A percentile compares a stretch with the other conserved stretches of the same genome.
Conservation (phyloP, 2,797 vertebrate genomes). For the Craterocephalus amniculus region DNA sequence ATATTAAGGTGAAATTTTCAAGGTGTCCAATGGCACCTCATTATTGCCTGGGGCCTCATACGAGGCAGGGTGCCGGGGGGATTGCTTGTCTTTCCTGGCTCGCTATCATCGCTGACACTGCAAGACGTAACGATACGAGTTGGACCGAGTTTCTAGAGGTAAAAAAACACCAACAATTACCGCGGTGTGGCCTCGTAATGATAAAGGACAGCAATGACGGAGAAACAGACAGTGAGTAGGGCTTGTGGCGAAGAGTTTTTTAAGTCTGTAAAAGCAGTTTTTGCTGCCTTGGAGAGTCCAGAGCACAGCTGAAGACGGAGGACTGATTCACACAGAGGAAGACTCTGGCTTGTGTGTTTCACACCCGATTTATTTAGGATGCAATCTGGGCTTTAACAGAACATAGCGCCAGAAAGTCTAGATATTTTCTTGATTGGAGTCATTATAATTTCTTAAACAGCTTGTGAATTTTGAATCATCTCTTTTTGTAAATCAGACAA, state of each 20-base stretch:
- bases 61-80: neutral
- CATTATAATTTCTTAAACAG: neutral
- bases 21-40: constrained; percentile 7
- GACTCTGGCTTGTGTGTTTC: neutral
- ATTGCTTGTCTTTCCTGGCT: neutral
- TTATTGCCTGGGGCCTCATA: neutral
- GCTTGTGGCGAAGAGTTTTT: neutral
- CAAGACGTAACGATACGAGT: constrained; percentile 13
- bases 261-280: neutral
- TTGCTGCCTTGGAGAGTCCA: neutral
- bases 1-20: constrained; percentile 21
- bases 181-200: neutral
- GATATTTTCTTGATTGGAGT: neutral
- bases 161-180: constrained; percentile 19
- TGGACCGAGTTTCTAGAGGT: neutral
- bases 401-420: neutral
- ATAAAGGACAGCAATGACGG: neutral
- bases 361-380: neutral
- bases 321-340: neutral
- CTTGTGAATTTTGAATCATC: too few relatives aligned
- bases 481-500: too few relatives aligned
- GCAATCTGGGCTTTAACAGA: neutral
- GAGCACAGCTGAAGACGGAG: neutral
- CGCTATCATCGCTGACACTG: constrained; percentile 14
- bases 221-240: neutral